Percentiles rank a stretch among this genome's conserved stretches.
Evolutionary conservation across 2,888 invertebrate genomes (phyloP).

Genomic region (Linnaemya tessellans): DNA sequence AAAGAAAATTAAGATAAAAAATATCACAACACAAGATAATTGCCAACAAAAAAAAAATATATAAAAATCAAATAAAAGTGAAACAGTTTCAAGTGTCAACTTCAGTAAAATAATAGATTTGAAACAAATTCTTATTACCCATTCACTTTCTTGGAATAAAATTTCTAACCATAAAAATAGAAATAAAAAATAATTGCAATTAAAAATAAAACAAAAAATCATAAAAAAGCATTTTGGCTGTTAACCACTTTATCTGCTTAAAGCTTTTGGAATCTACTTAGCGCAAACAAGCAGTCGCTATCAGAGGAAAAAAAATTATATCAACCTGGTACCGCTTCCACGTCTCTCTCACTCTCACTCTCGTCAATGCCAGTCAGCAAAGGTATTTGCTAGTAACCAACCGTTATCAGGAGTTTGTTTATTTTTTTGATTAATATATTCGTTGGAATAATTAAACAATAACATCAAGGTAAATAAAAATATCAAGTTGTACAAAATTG

Average conservation of each 20-base stretch:
- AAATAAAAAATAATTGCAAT: background rate
- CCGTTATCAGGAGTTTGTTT: conserved; percentile 66
- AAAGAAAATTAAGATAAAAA: conserved; percentile 41
- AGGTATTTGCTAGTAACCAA: conserved; percentile 51
- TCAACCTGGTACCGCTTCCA: conserved; percentile 18
- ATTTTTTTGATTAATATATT: conserved; percentile 29
- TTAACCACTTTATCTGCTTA: conserved; percentile 27
- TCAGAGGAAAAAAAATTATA: background rate
- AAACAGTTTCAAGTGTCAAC: conserved; percentile 55
- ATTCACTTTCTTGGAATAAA: background rate
- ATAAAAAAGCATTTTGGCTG: background rate
- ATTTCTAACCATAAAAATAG: conserved; percentile 4
- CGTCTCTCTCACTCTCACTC: background rate
- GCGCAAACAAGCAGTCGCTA: conserved; percentile 40
- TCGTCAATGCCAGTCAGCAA: background rate
- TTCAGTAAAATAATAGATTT: background rate
- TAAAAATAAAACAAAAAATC: background rate
- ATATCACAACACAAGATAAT: conserved; percentile 22
- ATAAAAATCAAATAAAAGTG: conserved; percentile 39
- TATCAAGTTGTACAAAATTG: background rate
- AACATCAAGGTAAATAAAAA: conserved; percentile 67
- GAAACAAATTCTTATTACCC: background rate
- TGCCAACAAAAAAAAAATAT: background rate
- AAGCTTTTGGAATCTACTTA: conserved; percentile 19
- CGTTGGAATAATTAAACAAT: conserved; percentile 44